Evolutionary conservation across 2,113 vertebrate genomes (phyloP).

Genomic region (Solea solea): DNA sequence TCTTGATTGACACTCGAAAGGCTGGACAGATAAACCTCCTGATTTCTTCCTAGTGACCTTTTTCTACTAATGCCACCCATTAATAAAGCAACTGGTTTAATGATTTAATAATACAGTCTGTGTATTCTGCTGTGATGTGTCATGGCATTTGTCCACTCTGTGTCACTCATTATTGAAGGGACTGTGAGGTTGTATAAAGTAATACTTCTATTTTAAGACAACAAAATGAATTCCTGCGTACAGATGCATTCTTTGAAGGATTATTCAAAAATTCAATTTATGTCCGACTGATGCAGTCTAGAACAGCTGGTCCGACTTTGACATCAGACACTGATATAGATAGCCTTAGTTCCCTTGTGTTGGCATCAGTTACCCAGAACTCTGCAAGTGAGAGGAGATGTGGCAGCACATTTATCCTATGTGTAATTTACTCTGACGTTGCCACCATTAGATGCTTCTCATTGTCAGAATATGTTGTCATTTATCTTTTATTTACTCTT

Average conservation of each 20-base stretch:
- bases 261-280: constrained; percentile 82
- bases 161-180: constrained; percentile 76
- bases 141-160: constrained; percentile 51
- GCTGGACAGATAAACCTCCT: constrained; percentile 42
- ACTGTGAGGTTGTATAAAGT: constrained; percentile 62
- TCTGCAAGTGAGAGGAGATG: constrained; percentile 62
- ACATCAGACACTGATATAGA: constrained; percentile 82
- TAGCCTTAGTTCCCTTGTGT: constrained; percentile 76
- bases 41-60: constrained; percentile 44
- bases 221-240: constrained; percentile 79
- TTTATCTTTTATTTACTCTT: constrained; percentile 47
- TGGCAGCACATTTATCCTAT: constrained; percentile 61
- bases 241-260: constrained; percentile 82
- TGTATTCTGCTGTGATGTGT: constrained; percentile 68
- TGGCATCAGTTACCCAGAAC: constrained; percentile 74
- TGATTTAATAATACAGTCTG: constrained; percentile 40
- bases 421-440: constrained; percentile 60
- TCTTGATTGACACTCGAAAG: constrained; percentile 14
- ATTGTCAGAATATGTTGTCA: constrained; percentile 53
- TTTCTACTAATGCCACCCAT: constrained; percentile 21
- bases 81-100: constrained; percentile 63
- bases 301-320: constrained; percentile 83
- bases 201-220: constrained; percentile 80
- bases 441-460: constrained; percentile 55
- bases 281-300: constrained; percentile 74